Evolutionary conservation across 1,140 invertebrate genomes (phyloP), one percentile per base, ranked within the genome.

Genomic region (Bombus affinis): DNA sequence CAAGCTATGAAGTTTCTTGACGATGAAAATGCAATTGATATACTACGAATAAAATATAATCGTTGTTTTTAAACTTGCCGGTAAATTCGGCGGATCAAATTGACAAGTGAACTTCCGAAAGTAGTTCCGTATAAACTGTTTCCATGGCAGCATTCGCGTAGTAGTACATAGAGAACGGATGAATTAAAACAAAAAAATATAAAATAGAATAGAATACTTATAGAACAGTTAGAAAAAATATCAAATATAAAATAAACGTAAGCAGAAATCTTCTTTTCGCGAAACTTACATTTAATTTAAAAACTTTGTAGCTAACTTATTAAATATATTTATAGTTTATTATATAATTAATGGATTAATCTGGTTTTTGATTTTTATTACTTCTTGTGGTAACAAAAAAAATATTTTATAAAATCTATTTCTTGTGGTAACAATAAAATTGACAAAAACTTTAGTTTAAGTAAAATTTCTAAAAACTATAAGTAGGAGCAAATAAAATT

Each of bases 101-200:
- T 87, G 84, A 90, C 85, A 86, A 81, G 76, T 78, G 89, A 92
- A 89, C 86, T 92, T 93, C 88, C 91, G 91, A 92, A 92, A 93
- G 87, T 92, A 92, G 92, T 92, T 89, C 92, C 90, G 37, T 86
- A 87, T 92, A 92, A 92, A 92, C 91, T 83, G 92, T 93, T 92
- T 83, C 91, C 81, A 91, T 90, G 86, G 85, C 66, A 86, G 86
- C 91, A 65, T 81, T 78, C 84, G 85, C 90, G 87, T 44, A 89
- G 92, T 90, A 82, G 87, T 90, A 90, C 12, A 68, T 35, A 25
- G 12, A 37, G 42, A 47, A 68, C 22, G 25, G 71, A 70, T 28
- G n/a, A 59, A 57, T 12, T 74, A 59, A 76, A 83, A 76, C 44
- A 82, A 44, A 62, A 28, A 62, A 68, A 42, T 65, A 39, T 68